A percentile compares a stretch with the other conserved stretches of the same genome.
Conservation (phyloP, 2,888 invertebrate genomes). For the Pecten maximus region DNA sequence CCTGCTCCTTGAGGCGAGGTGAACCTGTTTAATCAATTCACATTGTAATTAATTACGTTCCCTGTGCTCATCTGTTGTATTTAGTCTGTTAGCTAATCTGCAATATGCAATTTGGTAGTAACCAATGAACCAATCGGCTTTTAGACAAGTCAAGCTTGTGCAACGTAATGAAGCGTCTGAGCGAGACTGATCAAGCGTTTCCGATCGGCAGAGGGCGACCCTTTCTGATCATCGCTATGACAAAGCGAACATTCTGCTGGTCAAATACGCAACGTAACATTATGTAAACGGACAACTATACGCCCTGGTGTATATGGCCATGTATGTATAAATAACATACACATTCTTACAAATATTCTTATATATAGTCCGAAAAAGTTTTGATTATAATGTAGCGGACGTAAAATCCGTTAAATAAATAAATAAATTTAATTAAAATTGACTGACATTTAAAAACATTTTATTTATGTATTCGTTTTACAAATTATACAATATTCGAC, state of each 20-base stretch:
- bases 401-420: no score
- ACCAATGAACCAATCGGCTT: background rate
- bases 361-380: no score
- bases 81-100: conserved; percentile 1
- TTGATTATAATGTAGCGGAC: no score
- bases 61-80: background rate
- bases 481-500: no score
- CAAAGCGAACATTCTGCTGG: background rate
- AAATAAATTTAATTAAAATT: no score
- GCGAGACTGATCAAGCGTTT: background rate
- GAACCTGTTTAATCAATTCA: conserved; percentile 14
- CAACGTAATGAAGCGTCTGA: background rate
- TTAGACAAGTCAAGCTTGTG: conserved; percentile 8
- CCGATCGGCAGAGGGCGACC: background rate
- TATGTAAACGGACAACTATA: background rate
- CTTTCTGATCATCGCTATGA: background rate
- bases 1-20: background rate
- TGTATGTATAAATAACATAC: no score
- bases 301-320: no score
- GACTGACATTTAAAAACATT: no score
- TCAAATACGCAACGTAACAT: background rate
- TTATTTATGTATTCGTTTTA: no score
- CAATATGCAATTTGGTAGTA: background rate
- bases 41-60: conserved; percentile 1
- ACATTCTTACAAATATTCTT: no score